These are phyloP conservation scores for Drosophila cracens DNA, from an alignment of 2,888 invertebrate genomes.

Conservation along the genomic window DNA sequence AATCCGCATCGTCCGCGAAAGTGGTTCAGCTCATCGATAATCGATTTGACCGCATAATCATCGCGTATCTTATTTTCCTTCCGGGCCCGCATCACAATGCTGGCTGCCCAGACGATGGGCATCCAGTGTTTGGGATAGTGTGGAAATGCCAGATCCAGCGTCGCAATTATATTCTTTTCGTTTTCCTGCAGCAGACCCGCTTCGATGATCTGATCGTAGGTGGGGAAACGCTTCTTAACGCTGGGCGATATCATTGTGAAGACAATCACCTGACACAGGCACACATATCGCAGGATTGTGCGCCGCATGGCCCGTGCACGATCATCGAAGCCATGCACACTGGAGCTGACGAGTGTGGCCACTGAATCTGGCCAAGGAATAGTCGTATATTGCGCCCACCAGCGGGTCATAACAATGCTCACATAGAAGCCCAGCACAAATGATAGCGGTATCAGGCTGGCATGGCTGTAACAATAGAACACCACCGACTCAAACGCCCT, in stretches of 20 bases:
- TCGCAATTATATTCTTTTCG: constrained; percentile 91
- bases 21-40: constrained; percentile 93
- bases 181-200: constrained; percentile 92
- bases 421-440: constrained; percentile 98
- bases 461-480: constrained; percentile 92
- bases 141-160: constrained; percentile 91
- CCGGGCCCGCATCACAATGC: constrained; percentile 93
- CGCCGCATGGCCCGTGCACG: constrained; percentile 92
- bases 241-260: constrained; percentile 93
- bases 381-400: constrained; percentile 93
- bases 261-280: constrained; percentile 93
- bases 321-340: constrained; percentile 93
- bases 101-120: constrained; percentile 95
- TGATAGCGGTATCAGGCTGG: constrained; percentile 93
- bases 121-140: constrained; percentile 95
- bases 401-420: constrained; percentile 94
- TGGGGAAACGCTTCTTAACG: constrained; percentile 95
- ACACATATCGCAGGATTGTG: constrained; percentile 92
- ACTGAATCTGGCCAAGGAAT: constrained; percentile 95
- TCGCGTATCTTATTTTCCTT: constrained; percentile 94
- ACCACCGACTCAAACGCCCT: constrained; percentile 92
- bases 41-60: constrained; percentile 95
- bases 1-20: constrained; percentile 91
- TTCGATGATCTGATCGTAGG: constrained; percentile 92
- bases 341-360: constrained; percentile 92